Evolutionary conservation across 2,113 vertebrate genomes (phyloP), one percentile per base, ranked within the genome.

Genomic region (Gila orcuttii): DNA sequence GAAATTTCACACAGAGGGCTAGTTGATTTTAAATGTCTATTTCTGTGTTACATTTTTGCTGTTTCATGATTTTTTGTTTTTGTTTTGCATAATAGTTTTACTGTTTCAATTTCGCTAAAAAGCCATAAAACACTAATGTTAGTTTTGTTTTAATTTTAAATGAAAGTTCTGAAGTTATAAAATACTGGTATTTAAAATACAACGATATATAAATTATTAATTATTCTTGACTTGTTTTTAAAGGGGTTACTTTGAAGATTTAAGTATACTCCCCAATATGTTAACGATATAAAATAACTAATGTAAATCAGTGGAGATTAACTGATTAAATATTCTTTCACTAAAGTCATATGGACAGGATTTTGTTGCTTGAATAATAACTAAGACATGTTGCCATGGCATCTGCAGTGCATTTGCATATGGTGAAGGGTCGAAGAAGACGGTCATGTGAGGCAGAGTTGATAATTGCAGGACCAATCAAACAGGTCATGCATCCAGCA

Each of bases 371-470:
- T 28, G 28, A 19, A 68, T 62, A 31, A 69, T 55, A 52, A n/a
- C 45, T 52, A 68, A 68, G 62, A 50, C 25, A 73, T 23, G 83
- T 85, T 87, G 87, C 74, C 68, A 75, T 88, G 87, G 83, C 55
- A 82, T 79, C 85, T 45, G 36, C 21, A 31, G 57, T 45, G 74
- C 73, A 83, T 88, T 85, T 84, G 55, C 85, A 64, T 83, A 86
- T 76, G 69, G 11, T 64, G 57, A 47, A 52, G 76, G 74, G 85
- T 90, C 79, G 88, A 28, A 84, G 28, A 74, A 17, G 66, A 83
- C 77, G 45, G 68, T 69, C 79, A 82, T 33, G 25, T 21, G 79
- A 52, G 17, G 25, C 62, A 52, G 25, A 82, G 52, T 69, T 69
- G 45, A 69, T 45, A 36, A 82, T 31, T 82, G 42, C 62, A 52